Evolutionary conservation across 2,113 vertebrate species (phyloP), one percentile per base, ranked within the genome.

Genomic region (Charadrius vociferus): DNA sequence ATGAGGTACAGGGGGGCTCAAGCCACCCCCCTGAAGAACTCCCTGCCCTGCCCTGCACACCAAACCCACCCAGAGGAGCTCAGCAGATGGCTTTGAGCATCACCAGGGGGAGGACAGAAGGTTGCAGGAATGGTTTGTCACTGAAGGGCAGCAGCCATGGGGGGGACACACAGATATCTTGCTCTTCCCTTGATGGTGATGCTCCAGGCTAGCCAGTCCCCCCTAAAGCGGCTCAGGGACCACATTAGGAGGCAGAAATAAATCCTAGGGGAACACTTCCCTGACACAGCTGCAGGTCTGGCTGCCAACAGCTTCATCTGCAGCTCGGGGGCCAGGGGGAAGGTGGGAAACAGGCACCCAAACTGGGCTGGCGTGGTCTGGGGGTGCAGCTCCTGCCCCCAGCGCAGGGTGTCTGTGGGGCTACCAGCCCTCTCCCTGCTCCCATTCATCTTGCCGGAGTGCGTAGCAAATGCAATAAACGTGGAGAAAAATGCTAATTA

Each of bases 391-490:
- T 80, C 66, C 41, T 75, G n/a, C 12, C 56, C 63, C 14, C 2
- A 11, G 34, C 0, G 0, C 34, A n/a, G 26, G 21, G 14, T 12
- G 50, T 7, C 50, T 34, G 0, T 12, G 43, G 50, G 49, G 47
- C 50, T 74, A 37, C 43, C 37, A 45, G 62, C 34, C n/a, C 39
- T 41, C 67, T 56, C 56, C 39, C 62, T 36, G 45, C 63, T 81
- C 6, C 62, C 2, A 0, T 45, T 78, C 50, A 2, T 59, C 78
- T 43, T n/a, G 70, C 39, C 7, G 2, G 70, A 81, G 81, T 2
- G 24, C 2, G 0, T 41, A 75, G 55, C 59, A 3, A 96, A 77
- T 24, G 86, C 74, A 43, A 34, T 78, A 68, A 96, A 88, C 1
- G 2, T 45, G 6, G 9, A 67, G 81, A 34, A 77, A 89, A 86